These are phyloP conservation scores for Bufo gargarizans DNA, from an alignment of 2,113 vertebrate species.

Conservation along the genomic window DNA sequence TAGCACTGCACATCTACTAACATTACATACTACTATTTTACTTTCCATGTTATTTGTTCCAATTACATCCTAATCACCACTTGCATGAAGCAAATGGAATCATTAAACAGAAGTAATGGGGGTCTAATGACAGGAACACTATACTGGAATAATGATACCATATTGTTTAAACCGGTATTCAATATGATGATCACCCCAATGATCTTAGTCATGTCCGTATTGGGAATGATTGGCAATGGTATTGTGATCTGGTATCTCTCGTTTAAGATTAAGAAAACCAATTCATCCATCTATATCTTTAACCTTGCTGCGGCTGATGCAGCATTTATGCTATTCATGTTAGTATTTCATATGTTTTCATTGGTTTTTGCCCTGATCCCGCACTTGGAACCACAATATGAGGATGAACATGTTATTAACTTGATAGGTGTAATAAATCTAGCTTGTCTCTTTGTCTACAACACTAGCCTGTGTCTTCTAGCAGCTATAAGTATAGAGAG, in stretches of 20 bases:
- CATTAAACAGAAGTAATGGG: neutral
- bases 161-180: conserved; percentile 1
- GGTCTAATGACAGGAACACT: neutral
- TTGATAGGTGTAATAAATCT: neutral
- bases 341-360: neutral
- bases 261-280: conserved; percentile 71
- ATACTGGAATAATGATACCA: conserved; percentile 24
- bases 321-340: conserved; percentile 61
- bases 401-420: conserved; percentile 12
- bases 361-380: neutral
- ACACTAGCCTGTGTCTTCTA: conserved; percentile 51
- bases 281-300: conserved; percentile 73
- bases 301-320: conserved; percentile 72
- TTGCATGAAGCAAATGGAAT: neutral
- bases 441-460: conserved; percentile 42
- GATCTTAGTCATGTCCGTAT: conserved; percentile 66
- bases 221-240: conserved; percentile 72
- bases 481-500: conserved; percentile 60
- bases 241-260: conserved; percentile 73
- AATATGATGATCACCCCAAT: conserved; percentile 13
- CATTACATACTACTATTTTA: neutral
- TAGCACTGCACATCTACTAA: no score
- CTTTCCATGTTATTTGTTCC: neutral
- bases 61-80: neutral
- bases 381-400: neutral